Base-by-base conservation (phyloP, 2,113 vertebrate genomes). In the Chinchilla lanigera region DNA sequence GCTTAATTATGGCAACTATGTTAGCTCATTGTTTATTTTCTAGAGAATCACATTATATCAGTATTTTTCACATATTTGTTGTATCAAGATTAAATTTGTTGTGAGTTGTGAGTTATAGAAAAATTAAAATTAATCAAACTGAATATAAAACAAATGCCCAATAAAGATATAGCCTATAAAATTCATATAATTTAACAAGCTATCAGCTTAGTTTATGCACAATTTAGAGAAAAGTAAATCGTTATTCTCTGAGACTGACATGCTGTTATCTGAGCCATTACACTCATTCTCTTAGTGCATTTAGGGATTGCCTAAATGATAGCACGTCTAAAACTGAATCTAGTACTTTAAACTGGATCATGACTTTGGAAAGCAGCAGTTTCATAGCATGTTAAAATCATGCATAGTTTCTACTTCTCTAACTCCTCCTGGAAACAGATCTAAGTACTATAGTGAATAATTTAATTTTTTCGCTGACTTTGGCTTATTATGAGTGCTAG, bases 21-120 rank as follows among this genome's bases (percentile, higher is more conserved):
- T 47, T 41, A 61, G 5, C 14, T 47, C 13, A 73, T 95, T 80
- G 28, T n/a, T 91, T 85, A 85, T 92, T 89, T 97, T 80, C 67
- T 86, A 75, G 28, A 92, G 13, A 19, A 77, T 78, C 35, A 56
- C 12, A 73, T 71, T 94, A 41, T 30, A 65, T 38, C 78, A n/a
- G 22, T 56, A 81, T 73, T 82, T 89, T 16, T 60, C n/a, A 41
- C 16, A 33, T 54, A 75, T 91, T 92, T 84, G 14, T 67, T 92
- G 26, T 56, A 82, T 71, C 41, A n/a, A 61, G 10, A 9, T 84
- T 97, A 90, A 35, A 50, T 84, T 69, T 86, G 9, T 89, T 92
- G 52, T 75, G 19, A 92, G 9, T 92, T 50, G 13, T 77, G 12
- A 81, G n/a, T 33, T 61, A 50, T 20, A 54, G 7, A 52, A 87